Evolutionary conservation across 2,888 invertebrate genomes (phyloP), one percentile per base, ranked within the genome.

Genomic region (Phortica okadai): DNA sequence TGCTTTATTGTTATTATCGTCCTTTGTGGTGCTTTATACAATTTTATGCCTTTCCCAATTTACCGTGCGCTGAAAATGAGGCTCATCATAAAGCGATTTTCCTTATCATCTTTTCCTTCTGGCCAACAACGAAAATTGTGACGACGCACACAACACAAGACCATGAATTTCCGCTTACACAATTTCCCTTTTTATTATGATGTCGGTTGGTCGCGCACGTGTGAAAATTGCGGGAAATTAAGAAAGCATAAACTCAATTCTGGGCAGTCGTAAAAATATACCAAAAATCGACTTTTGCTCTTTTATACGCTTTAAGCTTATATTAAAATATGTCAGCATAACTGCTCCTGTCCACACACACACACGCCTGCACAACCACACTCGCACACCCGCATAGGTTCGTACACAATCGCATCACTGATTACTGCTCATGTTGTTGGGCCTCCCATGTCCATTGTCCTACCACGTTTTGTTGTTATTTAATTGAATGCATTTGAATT

Each of bases 111-210:
- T 66, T 25, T 66, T 66, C 14, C 41, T 66, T 41, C 11, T 41
- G 66, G 66, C 41, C 66, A 66, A 41, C 33, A 6, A 2, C 59
- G 50, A 74, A 45, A 66, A 25, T 59, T 54, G 70, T 33, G 10
- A 44, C 70, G 33, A 6, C 21, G 21, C 21, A 21, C 21, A 21
- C 21, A 21, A 14, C 70, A 69, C 54, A 72, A 56, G 25, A 33
- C 16, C 70, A 21, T 72, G 56, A 72, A 72, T 72, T 72, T 72
- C 70, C 70, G 70, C 11, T 72, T 72, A 72, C 70, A 72, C 50
- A 50, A 72, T 54, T 72, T 72, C n/a, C 25, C 70, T 72, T 72
- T 33, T 72, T 72, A 72, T 72, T 54, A 33, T 54, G 11, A 14
- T 21, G 33, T 42, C 10, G 14, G 14, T 42, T 66, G 66, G 7